Percentiles rank a stretch among this genome's conserved stretches.
Evolutionary conservation across 2,797 vertebrate genomes (phyloP).

Genomic region (Picus viridis): DNA sequence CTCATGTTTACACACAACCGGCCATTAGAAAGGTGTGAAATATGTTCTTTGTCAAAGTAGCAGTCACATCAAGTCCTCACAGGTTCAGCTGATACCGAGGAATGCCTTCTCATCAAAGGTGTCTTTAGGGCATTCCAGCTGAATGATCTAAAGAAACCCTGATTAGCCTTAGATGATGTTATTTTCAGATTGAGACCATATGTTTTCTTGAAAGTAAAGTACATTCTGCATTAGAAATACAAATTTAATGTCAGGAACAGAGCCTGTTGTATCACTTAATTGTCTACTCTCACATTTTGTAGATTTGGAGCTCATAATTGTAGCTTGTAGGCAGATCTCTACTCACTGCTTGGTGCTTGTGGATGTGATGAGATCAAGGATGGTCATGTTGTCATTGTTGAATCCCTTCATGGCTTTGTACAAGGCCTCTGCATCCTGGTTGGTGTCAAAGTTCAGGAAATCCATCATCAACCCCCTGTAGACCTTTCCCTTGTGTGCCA

Average conservation of each 20-base stretch:
- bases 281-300: neutral
- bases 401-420: conserved; percentile 97
- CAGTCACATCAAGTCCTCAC: neutral
- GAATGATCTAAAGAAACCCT: neutral
- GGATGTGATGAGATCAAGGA: conserved; percentile 90
- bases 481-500: neutral
- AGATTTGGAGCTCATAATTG: too few relatives aligned
- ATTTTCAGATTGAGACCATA: neutral
- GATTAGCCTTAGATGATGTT: neutral
- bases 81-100: neutral
- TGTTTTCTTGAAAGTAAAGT: neutral
- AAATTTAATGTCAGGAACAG: neutral
- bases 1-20: neutral
- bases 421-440: conserved; percentile 88
- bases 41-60: neutral
- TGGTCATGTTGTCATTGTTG: conserved; percentile 95
- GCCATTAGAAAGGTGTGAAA: neutral
- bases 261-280: neutral
- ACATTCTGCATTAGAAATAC: neutral
- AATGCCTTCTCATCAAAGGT: neutral
- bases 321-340: conserved; percentile 88
- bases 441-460: conserved; percentile 85
- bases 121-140: neutral
- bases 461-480: conserved; percentile 89
- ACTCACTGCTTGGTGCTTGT: conserved; percentile 92